A percentile compares a stretch with the other conserved stretches of the same genome.
These are phyloP conservation scores for Trachelus stipa DNA, from an alignment of 2,888 invertebrate species.

Conservation along the genomic window DNA sequence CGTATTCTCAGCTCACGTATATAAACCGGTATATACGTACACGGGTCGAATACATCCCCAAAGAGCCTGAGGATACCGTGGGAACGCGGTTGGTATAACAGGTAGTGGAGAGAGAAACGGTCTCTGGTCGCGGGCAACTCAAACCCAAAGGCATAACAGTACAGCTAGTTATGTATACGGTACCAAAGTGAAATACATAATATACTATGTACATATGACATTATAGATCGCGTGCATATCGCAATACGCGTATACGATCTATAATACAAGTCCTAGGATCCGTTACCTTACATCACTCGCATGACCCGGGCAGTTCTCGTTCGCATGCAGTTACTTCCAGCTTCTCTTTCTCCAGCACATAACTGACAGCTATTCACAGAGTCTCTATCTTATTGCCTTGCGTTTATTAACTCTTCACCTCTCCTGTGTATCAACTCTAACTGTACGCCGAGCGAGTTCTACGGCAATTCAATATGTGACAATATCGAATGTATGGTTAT, in stretches of 20 bases:
- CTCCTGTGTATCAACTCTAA: neutral
- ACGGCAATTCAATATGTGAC: neutral
- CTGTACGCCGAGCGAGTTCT: neutral
- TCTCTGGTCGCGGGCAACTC: slow-evolving; percentile 20
- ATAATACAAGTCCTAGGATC: slow-evolving; percentile 24
- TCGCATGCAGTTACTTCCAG: neutral
- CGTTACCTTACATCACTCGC: slow-evolving; percentile 57
- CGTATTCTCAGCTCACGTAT: neutral
- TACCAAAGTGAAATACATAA: neutral
- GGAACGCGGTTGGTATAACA: slow-evolving; percentile 49
- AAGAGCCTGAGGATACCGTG: slow-evolving; percentile 33
- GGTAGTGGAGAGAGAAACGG: slow-evolving; percentile 39
- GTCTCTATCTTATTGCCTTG: neutral
- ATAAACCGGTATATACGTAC: neutral
- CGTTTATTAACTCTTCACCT: neutral
- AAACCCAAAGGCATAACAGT: neutral
- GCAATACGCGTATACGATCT: neutral
- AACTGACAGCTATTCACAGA: slow-evolving; percentile 22
- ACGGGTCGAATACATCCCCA: neutral
- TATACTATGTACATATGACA: neutral
- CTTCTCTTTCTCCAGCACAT: slow-evolving; percentile 14
- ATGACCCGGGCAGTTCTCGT: slow-evolving; percentile 34
- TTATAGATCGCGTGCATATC: slow-evolving; percentile 4
- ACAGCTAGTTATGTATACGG: neutral
- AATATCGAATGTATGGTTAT: neutral